Percentiles rank a stretch among this genome's conserved stretches.
Conservation (phyloP, 1,140 invertebrate species). For the Centruroides sculpturatus region DNA sequence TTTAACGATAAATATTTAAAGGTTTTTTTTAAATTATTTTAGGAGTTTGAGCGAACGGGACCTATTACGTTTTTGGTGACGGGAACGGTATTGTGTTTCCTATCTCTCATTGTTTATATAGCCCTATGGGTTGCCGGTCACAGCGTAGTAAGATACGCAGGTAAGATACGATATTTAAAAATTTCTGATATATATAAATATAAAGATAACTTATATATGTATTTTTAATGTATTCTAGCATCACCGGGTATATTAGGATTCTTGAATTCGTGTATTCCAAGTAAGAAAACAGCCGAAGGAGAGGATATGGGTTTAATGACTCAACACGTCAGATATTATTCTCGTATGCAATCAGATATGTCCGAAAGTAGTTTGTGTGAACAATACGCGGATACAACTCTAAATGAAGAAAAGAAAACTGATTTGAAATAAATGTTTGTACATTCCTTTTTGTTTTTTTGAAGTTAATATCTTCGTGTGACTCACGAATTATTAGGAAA, state of each 20-base stretch:
- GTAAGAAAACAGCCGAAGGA: conserved; percentile 2
- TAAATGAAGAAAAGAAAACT: not conserved
- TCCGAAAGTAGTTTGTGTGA: conserved; percentile 13
- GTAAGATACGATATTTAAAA: conserved; percentile 18
- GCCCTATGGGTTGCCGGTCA: conserved; percentile 25
- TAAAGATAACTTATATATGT: too few species aligned
- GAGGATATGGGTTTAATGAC: conserved; percentile 23
- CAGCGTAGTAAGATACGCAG: conserved; percentile 26
- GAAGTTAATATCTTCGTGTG: too few species aligned
- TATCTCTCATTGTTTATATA: conserved; percentile 26
- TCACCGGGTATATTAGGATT: conserved; percentile 4
- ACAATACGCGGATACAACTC: conserved; percentile 4
- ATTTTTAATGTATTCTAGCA: not conserved
- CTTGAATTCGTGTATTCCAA: not conserved
- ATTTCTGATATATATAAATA: too few species aligned
- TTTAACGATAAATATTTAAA: too few species aligned
- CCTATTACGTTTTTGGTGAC: conserved; percentile 30
- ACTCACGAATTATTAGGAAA: too few species aligned
- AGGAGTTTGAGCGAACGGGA: conserved; percentile 29
- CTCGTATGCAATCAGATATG: conserved; percentile 19
- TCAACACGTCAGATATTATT: conserved; percentile 25
- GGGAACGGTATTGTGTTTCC: conserved; percentile 26
- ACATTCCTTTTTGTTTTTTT: too few species aligned
- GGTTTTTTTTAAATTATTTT: conserved; percentile 3
- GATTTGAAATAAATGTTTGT: too few species aligned